Conservation (phyloP, 2,797 vertebrate species). For the Pogonophryne albipinna region DNA sequence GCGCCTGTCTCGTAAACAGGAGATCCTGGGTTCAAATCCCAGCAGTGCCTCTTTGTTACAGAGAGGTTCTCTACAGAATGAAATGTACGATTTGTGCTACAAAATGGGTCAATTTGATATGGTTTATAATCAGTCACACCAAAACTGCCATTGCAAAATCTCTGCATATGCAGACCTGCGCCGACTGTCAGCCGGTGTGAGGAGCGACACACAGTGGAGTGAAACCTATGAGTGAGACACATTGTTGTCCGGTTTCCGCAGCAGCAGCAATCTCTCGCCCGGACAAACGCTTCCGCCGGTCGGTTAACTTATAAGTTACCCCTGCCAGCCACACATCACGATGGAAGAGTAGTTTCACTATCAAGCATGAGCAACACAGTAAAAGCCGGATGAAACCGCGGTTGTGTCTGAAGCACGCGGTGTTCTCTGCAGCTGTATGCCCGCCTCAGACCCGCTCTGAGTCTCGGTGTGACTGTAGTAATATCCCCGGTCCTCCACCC, state of each 20-base stretch:
- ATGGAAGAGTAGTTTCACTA: constrained; percentile 24
- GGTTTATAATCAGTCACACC: too few species aligned
- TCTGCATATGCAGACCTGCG: constrained; percentile 9
- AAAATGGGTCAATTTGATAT: too few species aligned
- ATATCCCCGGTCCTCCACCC: constrained; percentile 1
- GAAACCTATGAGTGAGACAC: not conserved
- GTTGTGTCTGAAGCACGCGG: not conserved
- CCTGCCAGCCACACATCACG: constrained; percentile 8
- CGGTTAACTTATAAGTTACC: constrained; percentile 55
- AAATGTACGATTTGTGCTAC: too few species aligned
- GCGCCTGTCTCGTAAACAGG: too few species aligned
- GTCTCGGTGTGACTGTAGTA: not conserved
- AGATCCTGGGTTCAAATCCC: too few species aligned
- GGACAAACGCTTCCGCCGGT: constrained; percentile 19
- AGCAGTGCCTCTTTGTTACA: too few species aligned
- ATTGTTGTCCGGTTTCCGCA: constrained; percentile 1
- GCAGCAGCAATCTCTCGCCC: constrained; percentile 18
- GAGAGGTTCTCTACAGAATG: too few species aligned
- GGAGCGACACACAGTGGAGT: not conserved
- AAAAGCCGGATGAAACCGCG: not conserved
- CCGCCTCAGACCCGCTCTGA: not conserved
- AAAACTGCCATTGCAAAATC: too few species aligned
- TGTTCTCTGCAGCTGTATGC: not conserved
- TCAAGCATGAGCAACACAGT: constrained; percentile 28
- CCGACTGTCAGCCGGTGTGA: not conserved